Conservation (phyloP, 1,140 invertebrate genomes). For the Drosophila insularis region DNA sequence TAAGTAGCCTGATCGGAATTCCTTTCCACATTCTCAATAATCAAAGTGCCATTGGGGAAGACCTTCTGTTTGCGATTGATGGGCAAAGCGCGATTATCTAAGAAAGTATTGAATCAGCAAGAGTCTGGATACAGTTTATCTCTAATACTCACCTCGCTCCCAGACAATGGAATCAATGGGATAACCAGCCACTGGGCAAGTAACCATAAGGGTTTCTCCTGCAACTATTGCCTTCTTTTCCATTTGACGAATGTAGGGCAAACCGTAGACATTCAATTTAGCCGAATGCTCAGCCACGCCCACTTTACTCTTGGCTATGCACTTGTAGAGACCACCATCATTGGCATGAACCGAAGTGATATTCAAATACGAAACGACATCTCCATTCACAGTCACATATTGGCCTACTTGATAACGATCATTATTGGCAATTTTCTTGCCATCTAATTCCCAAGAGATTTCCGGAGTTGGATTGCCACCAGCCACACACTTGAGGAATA, state of each 20-base stretch:
- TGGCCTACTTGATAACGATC: slow-evolving; percentile 91
- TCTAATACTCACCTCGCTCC: slow-evolving; percentile 87
- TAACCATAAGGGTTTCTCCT: slow-evolving; percentile 93
- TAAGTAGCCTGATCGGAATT: slow-evolving; percentile 96
- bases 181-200: slow-evolving; percentile 96
- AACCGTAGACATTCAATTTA: slow-evolving; percentile 95
- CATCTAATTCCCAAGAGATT: slow-evolving; percentile 97
- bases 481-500: slow-evolving; percentile 91
- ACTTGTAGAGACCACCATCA: slow-evolving; percentile 96
- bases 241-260: slow-evolving; percentile 94
- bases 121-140: too few species aligned
- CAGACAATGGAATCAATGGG: slow-evolving; percentile 96
- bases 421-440: slow-evolving; percentile 90
- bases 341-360: slow-evolving; percentile 95
- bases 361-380: slow-evolving; percentile 96
- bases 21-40: slow-evolving; percentile 96
- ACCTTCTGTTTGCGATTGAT: slow-evolving; percentile 98
- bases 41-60: slow-evolving; percentile 95
- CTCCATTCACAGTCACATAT: slow-evolving; percentile 93
- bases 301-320: slow-evolving; percentile 95
- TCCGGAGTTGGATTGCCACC: slow-evolving; percentile 93
- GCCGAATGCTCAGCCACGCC: slow-evolving; percentile 93
- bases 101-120: too few species aligned
- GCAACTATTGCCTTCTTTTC: slow-evolving; percentile 97
- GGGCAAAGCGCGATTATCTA: slow-evolving; percentile 88